Evolutionary conservation across 2,888 invertebrate species (phyloP), one percentile per base, ranked within the genome.

Genomic region (Erebia epiphron): DNA sequence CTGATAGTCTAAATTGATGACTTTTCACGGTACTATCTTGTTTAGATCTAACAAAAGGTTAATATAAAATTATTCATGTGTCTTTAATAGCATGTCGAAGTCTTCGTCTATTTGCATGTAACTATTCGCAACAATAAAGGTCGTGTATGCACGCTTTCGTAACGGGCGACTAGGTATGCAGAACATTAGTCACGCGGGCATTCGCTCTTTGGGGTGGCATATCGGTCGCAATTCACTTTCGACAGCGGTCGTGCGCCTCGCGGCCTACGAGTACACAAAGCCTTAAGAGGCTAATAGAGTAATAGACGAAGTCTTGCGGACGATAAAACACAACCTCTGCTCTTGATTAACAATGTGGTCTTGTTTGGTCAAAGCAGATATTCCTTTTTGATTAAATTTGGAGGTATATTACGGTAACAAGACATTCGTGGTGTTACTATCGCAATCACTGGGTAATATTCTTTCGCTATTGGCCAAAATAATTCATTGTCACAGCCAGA

Each of bases 171-270:
- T 54, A 49, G 62, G 49, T 86, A 84, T 85, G 84, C 79, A 81
- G 82, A 86, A 82, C 83, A 83, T 83, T 83, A 86, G 88, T 89
- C 90, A 90, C 89, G 79, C 82, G 77, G 76, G 77, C 76, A 76
- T 77, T 79, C 79, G 76, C 79, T 72, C 67, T 69, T 71, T 68
- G 67, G 73, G 69, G 68, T 70, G 74, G 72, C 63, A 71, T 72
- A 71, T 76, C 71, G 75, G 68, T 71, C 72, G 58, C 86, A 89
- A 86, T 90, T 92, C 89, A 90, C 90, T 92, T 91, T 93, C 90
- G 86, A 87, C 83, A 79, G 78, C 80, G 82, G 83, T 89, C 91
- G 89, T 91, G 92, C 87, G 86, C 81, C 86, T 86, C 85, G 82
- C 85, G 86, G 86, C 86, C 87, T 86, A 88, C 86, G 88, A 79